Base-by-base conservation (phyloP, 35 echinoderm and acorn worm genomes). In the Hemicentrotus pulcherrimus region DNA sequence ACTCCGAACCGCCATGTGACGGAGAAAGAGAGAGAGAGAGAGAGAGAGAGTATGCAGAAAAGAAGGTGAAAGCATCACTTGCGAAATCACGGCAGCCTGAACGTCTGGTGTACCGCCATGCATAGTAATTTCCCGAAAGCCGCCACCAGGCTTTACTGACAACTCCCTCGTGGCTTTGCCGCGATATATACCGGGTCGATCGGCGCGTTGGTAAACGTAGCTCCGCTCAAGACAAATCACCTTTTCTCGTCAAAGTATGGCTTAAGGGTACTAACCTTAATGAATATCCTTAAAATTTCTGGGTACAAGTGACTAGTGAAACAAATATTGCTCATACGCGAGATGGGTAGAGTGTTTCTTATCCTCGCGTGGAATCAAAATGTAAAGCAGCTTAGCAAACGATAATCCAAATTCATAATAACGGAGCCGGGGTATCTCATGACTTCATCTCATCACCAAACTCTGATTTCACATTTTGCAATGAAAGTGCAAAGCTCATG, bases 71-170 rank as follows among this genome's bases (percentile, higher is more conserved):
- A 93, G 48, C 91, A 93, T 93, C 91, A 58, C 91, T 93, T 93
- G 91, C 91, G 45, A 93, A 50, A 93, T 93, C 91, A 93, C 91
- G 91, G 48, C 91, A 93, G 47, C 24, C 46, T 93, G 32, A 93
- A 47, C 91, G 48, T 47, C 45, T 58, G 91, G 48, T 93, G 91
- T 47, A 93, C 48, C 48, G 91, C n/a, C 30, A 58, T 47, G 91
- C 91, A 93, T 93, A 93, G 48, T 93, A 93, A 93, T 93, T 93
- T 93, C 48, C 90, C 32, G 32, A 31, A 58, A 58, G 91, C 48
- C 46, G 91, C 45, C 46, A 47, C 46, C 46, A 90, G 46, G 88
- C 32, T 47, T 90, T 47, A 47, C 32, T 78, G 88, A 45, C 46
- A 90, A 90, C 88, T 32, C 88, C 88, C 88, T 90, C 4, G 88